A percentile compares a stretch with the other conserved stretches of the same genome.
Evolutionary conservation across 2,797 vertebrate genomes (phyloP).

Genomic region (Nyctalus aviator): DNA sequence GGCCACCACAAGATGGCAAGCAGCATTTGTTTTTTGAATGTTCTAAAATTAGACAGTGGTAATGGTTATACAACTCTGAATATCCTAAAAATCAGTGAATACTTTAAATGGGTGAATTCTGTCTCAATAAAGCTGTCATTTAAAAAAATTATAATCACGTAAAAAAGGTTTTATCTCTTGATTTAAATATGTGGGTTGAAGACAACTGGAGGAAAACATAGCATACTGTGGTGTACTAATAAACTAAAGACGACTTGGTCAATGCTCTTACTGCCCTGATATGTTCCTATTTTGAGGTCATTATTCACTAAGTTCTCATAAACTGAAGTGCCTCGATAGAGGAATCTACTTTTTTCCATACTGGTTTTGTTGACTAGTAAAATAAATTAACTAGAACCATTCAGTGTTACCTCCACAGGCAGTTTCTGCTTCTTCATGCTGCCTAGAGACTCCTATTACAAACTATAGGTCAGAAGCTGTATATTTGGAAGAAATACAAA

Average conservation of each 20-base stretch:
- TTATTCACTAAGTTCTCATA: conserved; percentile 20
- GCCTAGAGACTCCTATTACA: conserved; percentile 62
- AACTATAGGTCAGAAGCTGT: conserved; percentile 62
- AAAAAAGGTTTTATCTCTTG: conserved; percentile 12
- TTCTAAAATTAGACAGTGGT: conserved; percentile 41
- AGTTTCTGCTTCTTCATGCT: conserved; percentile 54
- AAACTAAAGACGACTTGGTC: conserved; percentile 38
- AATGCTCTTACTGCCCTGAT: background rate
- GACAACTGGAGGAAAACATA: conserved; percentile 26
- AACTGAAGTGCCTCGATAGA: background rate
- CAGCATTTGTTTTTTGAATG: background rate
- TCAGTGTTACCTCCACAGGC: conserved; percentile 46
- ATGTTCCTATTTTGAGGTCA: conserved; percentile 10
- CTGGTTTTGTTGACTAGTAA: conserved; percentile 25
- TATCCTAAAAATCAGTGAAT: background rate
- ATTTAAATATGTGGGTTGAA: conserved; percentile 14
- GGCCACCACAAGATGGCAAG: too few species aligned
- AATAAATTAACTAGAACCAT: conserved; percentile 42
- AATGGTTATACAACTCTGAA: background rate
- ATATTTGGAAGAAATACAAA: conserved; percentile 69
- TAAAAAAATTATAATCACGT: background rate
- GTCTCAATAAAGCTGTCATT: background rate
- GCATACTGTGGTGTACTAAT: background rate
- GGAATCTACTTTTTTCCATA: conserved; percentile 21
- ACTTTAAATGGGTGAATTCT: background rate